Conservation (phyloP, 2,888 invertebrate genomes). For the Lysandra bellargus region DNA sequence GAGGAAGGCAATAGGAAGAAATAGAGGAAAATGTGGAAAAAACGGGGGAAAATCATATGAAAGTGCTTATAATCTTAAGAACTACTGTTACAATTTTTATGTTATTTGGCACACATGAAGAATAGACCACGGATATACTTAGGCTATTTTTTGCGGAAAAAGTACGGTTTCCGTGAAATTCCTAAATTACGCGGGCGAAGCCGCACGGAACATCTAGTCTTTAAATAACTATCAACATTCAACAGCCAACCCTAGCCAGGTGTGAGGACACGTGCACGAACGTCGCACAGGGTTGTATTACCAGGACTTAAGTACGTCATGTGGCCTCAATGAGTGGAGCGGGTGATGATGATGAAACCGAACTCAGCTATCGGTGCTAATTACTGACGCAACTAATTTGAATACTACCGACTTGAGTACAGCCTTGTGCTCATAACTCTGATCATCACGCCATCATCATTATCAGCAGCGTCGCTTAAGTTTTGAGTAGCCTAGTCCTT, state of each 20-base stretch:
- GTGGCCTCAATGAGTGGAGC: background rate
- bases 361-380: background rate
- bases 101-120: no score
- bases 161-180: no score
- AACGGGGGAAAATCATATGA: no score
- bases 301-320: background rate
- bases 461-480: background rate
- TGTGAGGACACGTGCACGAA: background rate
- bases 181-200: no score
- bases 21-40: no score
- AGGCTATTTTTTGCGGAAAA: no score
- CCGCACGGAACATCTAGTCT: no score
- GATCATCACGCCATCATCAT: conserved; percentile 28
- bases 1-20: no score
- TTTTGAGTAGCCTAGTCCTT: background rate
- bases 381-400: conserved; percentile 30
- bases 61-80: no score
- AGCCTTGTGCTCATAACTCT: conserved; percentile 32
- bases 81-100: no score
- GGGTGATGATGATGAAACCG: conserved; percentile 8
- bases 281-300: background rate
- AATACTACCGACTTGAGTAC: conserved; percentile 20
- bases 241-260: background rate
- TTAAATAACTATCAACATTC: background rate
- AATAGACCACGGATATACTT: no score